Evolutionary conservation across 2,113 vertebrate species (phyloP), one percentile per base, ranked within the genome.

Genomic region (Puntigrus tetrazona): DNA sequence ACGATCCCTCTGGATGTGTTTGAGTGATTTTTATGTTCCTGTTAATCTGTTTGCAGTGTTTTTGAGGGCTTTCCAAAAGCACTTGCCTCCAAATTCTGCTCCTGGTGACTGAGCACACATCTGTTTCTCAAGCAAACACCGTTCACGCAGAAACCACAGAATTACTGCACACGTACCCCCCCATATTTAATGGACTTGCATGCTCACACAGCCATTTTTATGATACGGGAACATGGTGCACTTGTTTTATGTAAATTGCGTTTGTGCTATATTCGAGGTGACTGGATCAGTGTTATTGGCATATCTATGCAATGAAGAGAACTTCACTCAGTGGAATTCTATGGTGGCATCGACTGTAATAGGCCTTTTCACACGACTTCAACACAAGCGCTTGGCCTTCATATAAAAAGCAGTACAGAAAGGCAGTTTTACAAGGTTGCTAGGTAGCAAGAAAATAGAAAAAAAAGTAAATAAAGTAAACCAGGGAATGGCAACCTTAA

Each of bases 1-100:
- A 73, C n/a, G 82, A 78, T 91, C 82, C 89, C 88, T 88, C 88
- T 90, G 87, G 88, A 78, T 90, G 65, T 59, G 20, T 81, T 61
- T 85, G 74, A 55, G 43, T 78, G 61, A 67, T 70, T 79, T 72
- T 79, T 45, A 34, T 92, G 89, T 90, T 88, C 85, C 87, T 63
- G 86, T 90, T 93, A 91, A 92, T 93, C 90, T 90, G 90, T 94
- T 92, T 94, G 87, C 38, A 91, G 90, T 91, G 91, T 91, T 90
- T 91, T 89, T 87, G 85, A 90, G 29, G 83, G 79, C 86, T 92
- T 91, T 92, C 89, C 91, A 90, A 92, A 82, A 91, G 86, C 90
- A 87, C 88, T 88, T 88, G 83, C 83, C 25, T 16, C 80, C 89
- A 87, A 91, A 91, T 93, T 90, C 91, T 91, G 88, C 78, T 93